Evolutionary conservation across 2,888 invertebrate genomes (phyloP), one percentile per base, ranked within the genome.

Genomic region (Drosophila antonietae): DNA sequence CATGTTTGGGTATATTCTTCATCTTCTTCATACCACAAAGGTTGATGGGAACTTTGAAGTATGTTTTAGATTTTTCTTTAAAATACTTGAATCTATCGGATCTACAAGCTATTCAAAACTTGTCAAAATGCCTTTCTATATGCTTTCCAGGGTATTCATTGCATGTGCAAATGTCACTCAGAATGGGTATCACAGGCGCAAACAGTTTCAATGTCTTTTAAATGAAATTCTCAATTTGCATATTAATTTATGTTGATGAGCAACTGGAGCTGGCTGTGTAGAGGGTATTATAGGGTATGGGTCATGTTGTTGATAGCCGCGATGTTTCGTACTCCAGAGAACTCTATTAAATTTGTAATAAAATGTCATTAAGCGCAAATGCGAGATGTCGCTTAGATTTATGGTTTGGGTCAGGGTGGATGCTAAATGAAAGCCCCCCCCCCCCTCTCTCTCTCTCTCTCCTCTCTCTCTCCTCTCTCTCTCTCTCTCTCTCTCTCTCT

Each of bases 361-460:
- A 87, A 84, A 76, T 76, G 83, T 80, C 73, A 82, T 84, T 80
- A 87, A 76, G 82, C 61, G 69, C 62, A 61, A 75, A 39, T 52
- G 68, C 69, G 75, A 61, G 72, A 63, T 65, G 69, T 44, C 70
- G 61, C 64, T 77, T 78, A 66, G 83, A 87, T 84, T 84, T 82
- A 87, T 76, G 69, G 43, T 49, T 20, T 7, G 51, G 51, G 51
- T 18, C 18, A 20, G 18, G 33, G 33, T 33, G 33, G 33, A 23
- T 47, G 39, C 51, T 10, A 68, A 76, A 46, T 55, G 53, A 61
- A 28, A 51, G 49, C 65, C 35, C 44, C 23, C 2, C 4, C 18
- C 14, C 9, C 6, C n/a, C n/a, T n/a, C n/a, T n/a, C n/a, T n/a
- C n/a, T n/a, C n/a, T n/a, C n/a, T n/a, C n/a, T n/a, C n/a, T n/a